Conservation (phyloP, 2,888 invertebrate genomes). For the Drosophila limbata region DNA sequence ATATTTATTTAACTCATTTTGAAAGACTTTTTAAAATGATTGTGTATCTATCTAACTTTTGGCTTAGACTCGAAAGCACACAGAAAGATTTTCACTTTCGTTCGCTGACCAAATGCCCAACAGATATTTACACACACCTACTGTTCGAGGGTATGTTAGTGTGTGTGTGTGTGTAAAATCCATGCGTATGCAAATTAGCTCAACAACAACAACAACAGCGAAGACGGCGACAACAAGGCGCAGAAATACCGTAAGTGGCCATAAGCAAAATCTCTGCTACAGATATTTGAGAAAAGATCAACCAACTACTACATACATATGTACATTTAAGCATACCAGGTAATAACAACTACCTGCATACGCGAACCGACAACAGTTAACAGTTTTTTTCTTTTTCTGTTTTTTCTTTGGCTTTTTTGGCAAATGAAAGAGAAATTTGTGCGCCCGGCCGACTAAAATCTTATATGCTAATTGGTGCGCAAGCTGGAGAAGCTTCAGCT, state of each 20-base stretch:
- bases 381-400: slow-evolving; percentile 42
- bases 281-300: slow-evolving; percentile 60
- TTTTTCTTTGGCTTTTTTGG: slow-evolving; percentile 55
- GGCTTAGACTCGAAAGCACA: slow-evolving; percentile 28
- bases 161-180: slow-evolving; percentile 22
- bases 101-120: slow-evolving; percentile 54
- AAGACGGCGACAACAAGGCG: slow-evolving; percentile 58
- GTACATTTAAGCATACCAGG: slow-evolving; percentile 16
- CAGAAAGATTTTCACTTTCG: slow-evolving; percentile 69
- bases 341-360: slow-evolving; percentile 51
- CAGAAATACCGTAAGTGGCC: slow-evolving; percentile 74
- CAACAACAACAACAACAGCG: slow-evolving; percentile 12
- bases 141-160: slow-evolving; percentile 8
- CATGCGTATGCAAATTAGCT: slow-evolving; percentile 76
- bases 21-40: slow-evolving; percentile 61
- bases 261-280: slow-evolving; percentile 69
- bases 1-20: slow-evolving; percentile 67
- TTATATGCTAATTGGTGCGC: slow-evolving; percentile 73
- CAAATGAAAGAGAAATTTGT: slow-evolving; percentile 79
- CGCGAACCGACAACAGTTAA: slow-evolving; percentile 59
- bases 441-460: slow-evolving; percentile 50
- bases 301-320: slow-evolving; percentile 23
- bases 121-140: slow-evolving; percentile 33
- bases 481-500: slow-evolving; percentile 17
- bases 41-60: slow-evolving; percentile 59